phyloP scores from a whole-genome alignment of 2,797 vertebrate species.

The Bovichtus diacanthus region DNA sequence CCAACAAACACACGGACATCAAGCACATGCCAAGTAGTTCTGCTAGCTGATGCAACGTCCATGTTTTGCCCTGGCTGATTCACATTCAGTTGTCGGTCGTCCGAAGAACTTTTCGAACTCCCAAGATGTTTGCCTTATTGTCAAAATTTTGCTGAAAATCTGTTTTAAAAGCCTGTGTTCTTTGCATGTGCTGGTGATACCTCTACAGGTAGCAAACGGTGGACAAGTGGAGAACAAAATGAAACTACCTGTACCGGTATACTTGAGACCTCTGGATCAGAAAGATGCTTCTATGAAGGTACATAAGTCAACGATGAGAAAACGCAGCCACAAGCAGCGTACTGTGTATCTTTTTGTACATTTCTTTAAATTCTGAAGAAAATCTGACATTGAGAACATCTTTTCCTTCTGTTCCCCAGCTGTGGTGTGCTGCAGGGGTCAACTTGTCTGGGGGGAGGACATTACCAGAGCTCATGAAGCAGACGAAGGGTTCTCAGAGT shows the following conservation, averaged over 20 bases:
- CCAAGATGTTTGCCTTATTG: background rate
- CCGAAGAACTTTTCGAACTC: background rate
- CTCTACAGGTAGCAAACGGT: constrained; percentile 82
- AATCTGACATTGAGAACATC: background rate
- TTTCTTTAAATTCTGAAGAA: background rate
- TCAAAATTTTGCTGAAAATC: background rate
- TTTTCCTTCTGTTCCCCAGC: constrained; percentile 75
- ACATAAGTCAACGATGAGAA: background rate
- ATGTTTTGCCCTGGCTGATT: background rate
- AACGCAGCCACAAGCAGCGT: background rate
- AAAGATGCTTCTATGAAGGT: constrained; percentile 99
- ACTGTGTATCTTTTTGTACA: background rate
- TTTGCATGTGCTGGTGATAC: background rate
- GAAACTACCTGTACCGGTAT: constrained; percentile 96
- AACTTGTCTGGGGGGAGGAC: constrained; percentile 87
- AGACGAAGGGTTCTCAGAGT: constrained; percentile 86
- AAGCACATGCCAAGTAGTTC: background rate
- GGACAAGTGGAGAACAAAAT: constrained; percentile 93
- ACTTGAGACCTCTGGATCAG: constrained; percentile 95
- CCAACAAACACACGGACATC: no score
- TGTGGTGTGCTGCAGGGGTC: constrained; percentile 97
- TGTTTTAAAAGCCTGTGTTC: background rate
- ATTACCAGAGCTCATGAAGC: constrained; percentile 81
- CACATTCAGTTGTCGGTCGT: background rate
- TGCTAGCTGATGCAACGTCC: background rate